Evolutionary conservation across 2,113 vertebrate species (phyloP).

Genomic region (Meriones unguiculatus): DNA sequence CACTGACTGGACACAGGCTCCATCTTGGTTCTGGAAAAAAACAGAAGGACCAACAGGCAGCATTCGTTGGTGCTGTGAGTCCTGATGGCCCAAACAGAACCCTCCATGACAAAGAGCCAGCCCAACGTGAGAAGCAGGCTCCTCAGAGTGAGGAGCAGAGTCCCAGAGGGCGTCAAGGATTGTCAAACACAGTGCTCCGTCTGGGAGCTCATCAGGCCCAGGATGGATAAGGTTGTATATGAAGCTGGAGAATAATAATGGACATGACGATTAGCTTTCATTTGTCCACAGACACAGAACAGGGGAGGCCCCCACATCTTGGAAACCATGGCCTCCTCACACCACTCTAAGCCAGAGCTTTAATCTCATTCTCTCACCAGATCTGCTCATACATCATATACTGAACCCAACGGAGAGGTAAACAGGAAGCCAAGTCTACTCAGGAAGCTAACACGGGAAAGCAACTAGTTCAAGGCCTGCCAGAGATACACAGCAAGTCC

Average conservation of each 20-base stretch:
- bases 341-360: background rate
- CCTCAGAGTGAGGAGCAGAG: background rate
- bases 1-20: constrained; percentile 96
- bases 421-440: too few species aligned
- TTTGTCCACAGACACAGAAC: background rate
- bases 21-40: constrained; percentile 93
- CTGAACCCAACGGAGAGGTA: background rate
- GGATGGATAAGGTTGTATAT: background rate
- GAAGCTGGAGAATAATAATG: background rate
- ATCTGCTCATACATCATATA: background rate
- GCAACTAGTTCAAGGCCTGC: background rate
- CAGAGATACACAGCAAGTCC: background rate
- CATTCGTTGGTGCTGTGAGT: background rate
- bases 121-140: background rate
- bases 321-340: background rate
- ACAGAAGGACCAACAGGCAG: constrained; percentile 52
- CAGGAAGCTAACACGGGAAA: background rate
- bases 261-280: background rate
- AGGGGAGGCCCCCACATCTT: background rate
- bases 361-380: background rate
- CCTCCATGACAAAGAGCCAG: background rate
- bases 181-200: background rate
- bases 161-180: background rate
- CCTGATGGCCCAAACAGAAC: background rate
- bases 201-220: background rate